Base-by-base conservation (phyloP, 2,113 vertebrate species). In the Xenotilapia caudafasciata region DNA sequence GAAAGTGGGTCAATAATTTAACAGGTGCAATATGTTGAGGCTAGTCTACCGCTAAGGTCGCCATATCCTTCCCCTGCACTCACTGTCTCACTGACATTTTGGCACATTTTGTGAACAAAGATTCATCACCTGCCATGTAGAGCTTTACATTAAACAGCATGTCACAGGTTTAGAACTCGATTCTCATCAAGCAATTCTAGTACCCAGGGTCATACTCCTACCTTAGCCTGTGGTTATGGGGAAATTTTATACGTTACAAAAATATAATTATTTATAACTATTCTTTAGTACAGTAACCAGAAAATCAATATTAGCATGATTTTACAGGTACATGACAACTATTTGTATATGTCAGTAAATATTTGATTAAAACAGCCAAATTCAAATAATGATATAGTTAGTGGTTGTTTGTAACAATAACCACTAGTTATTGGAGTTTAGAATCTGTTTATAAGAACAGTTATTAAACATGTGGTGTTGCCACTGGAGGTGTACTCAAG, bases 1-100 rank as follows among this genome's bases (percentile, higher is more conserved):
- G 90, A 89, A 88, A 90, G 73, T 42, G 88, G 93, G 93, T 97
- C 95, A 98, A 98, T 98, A 96, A 98, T 98, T 97, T 93, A 98
- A 86, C 90, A 92, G 95, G 88, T 95, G 94, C 93, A 96, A 93
- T 96, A 96, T 97, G 96, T 96, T 96, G 94, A 95, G 90, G 92
- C 89, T 86, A 15, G 90, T 85, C 88, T 65, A 49, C 82, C 12
- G 10, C 79, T 88, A 77, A 91, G 89, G 86, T 88, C 86, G 40
- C 82, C 80, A 53, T 80, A 77, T 40, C 91, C 62, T 23, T 54
- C 85, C 58, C 94, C 91, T 93, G 85, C 60, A 87, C 70, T 89
- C 83, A 70, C 28, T 58, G 26, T 11, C 31, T 73, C 23, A 75
- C 26, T 77, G 49, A 85, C 85, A 49, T 13, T n/a, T 51, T 80